Evolutionary conservation across 2,797 vertebrate species (phyloP).

Genomic region (Lagodon rhomboides): DNA sequence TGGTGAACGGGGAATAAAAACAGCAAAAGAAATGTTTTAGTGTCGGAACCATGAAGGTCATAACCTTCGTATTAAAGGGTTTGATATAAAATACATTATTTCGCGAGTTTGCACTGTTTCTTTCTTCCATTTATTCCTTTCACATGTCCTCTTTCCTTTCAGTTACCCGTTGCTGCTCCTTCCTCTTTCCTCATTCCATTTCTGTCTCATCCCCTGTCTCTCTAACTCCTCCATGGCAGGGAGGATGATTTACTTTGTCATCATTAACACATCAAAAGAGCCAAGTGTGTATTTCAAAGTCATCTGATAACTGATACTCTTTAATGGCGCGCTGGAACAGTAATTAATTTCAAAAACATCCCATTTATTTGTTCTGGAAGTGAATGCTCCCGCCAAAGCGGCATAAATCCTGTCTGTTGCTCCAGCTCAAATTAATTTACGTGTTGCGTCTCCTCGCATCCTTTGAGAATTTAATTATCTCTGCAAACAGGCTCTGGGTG

Average conservation of each 20-base stretch:
- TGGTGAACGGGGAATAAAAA: conserved; percentile 51
- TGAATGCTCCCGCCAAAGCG: conserved; percentile 76
- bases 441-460: conserved; percentile 79
- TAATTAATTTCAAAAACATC: conserved; percentile 84
- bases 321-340: conserved; percentile 79
- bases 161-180: conserved; percentile 23
- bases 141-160: conserved; percentile 4
- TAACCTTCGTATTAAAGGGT: conserved; percentile 50
- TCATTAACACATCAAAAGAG: conserved; percentile 83
- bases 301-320: conserved; percentile 81
- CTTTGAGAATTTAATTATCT: conserved; percentile 86
- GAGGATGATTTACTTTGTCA: conserved; percentile 76
- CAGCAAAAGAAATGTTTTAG: conserved; percentile 35
- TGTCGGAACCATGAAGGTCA: conserved; percentile 48
- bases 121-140: conserved; percentile 24
- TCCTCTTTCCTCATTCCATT: conserved; percentile 9
- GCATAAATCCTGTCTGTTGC: conserved; percentile 81
- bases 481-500: conserved; percentile 79
- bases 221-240: conserved; percentile 46
- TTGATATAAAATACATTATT: conserved; percentile 39
- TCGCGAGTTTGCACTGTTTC: conserved; percentile 22
- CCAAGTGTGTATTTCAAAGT: conserved; percentile 82
- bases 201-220: conserved; percentile 33
- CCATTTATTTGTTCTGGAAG: conserved; percentile 83
- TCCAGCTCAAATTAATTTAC: conserved; percentile 82